Base-by-base conservation (phyloP, 2,113 vertebrate species). In the Chauna torquata region DNA sequence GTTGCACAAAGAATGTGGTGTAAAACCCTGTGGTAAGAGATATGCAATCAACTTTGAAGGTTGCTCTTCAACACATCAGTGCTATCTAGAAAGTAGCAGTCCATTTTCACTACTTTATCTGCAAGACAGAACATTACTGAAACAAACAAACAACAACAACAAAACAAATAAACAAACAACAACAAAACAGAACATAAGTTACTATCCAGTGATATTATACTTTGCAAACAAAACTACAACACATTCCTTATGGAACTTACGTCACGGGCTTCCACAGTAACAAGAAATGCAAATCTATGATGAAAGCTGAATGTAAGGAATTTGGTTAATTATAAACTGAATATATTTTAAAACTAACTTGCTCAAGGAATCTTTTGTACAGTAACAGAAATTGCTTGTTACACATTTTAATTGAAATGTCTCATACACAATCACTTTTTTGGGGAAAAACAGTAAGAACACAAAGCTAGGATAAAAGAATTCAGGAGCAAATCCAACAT, bases 241-340 rank as follows among this genome's bases (percentile, higher is more conserved):
- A 83, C 28, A 24, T 42, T 59, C 19, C 28, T 30, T 17, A 15
- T 0, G 8, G 69, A 57, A 17, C 15, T 40, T 44, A 11, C 18
- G 25, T 32, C 45, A 44, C 23, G 1, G 3, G 44, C 95, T 95
- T 93, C 82, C 52, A 68, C 86, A 52, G 92, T 55, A 95, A 97
- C 74, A 34, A 36, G 30, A 65, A 75, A 62, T 66, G 55, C 34
- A 94, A 84, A 83, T 27, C 7, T 25, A 76, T 70, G 47, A 78
- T 62, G 42, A 88, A 83, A 57, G 23, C 24, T 36, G 40, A 88
- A 69, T n/a, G 10, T 32, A 82, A 96, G 90, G 32, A 70, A 64
- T 91, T 82, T 95, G 79, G 61, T 80, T 95, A 94, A 96, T 86
- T 86, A 83, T 62, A 86, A 93, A 91, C 18, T 52, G 57, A 96